These are phyloP conservation scores for Cardiocondyla obscurior DNA, from an alignment of 1,140 invertebrate genomes.

Conservation along the genomic window DNA sequence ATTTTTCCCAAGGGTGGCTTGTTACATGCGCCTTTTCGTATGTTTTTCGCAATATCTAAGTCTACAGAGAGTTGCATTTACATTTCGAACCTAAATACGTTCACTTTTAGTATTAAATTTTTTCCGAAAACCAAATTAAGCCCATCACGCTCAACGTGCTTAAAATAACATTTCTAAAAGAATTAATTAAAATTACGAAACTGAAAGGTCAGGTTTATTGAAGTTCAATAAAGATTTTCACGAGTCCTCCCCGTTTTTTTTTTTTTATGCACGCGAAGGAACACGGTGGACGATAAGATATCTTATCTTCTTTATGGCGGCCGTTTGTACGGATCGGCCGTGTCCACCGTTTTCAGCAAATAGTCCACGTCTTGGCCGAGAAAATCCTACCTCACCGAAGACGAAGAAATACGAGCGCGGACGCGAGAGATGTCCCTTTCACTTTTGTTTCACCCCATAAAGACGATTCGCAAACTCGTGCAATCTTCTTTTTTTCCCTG, in stretches of 20 bases:
- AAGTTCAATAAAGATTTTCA: too few species aligned
- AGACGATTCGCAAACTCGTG: neutral
- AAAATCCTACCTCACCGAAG: constrained; percentile 23
- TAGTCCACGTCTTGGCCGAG: neutral
- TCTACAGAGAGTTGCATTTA: constrained; percentile 23
- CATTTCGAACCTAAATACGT: neutral
- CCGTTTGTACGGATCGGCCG: constrained; percentile 54
- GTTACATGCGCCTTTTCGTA: constrained; percentile 20
- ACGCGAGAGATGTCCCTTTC: constrained; percentile 1
- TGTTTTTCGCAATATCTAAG: constrained; percentile 6
- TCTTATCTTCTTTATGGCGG: constrained; percentile 67
- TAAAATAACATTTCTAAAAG: too few species aligned
- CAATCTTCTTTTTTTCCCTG: neutral
- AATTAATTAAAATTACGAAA: too few species aligned
- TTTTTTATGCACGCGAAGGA: too few species aligned
- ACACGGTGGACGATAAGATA: too few species aligned
- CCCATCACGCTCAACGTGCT: neutral
- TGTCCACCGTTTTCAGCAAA: constrained; percentile 59
- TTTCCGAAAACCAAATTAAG: neutral
- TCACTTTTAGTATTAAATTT: neutral
- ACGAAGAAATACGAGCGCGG: constrained; percentile 37
- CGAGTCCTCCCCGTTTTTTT: too few species aligned
- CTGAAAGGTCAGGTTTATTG: too few species aligned
- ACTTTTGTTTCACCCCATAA: neutral
- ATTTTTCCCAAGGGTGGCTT: constrained; percentile 49